A percentile compares a stretch with the other conserved stretches of the same genome.
Evolutionary conservation across 1,140 invertebrate species (phyloP).

Genomic region (Drosophila mojavensis): DNA sequence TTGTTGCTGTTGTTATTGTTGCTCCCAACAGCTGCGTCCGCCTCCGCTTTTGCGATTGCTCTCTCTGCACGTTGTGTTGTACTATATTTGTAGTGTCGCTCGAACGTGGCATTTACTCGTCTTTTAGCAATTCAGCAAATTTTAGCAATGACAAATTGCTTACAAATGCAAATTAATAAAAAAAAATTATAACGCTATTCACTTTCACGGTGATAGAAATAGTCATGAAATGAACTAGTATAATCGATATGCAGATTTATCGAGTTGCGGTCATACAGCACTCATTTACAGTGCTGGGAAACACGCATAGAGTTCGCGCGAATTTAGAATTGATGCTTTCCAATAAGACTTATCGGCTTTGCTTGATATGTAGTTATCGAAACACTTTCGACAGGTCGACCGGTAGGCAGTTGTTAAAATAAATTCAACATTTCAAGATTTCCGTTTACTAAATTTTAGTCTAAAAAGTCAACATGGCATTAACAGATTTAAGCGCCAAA

Average conservation of each 20-base stretch:
- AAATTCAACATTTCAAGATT: background rate
- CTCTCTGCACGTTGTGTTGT: conserved; percentile 4
- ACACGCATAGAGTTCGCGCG: background rate
- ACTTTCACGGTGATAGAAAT: conserved; percentile 38
- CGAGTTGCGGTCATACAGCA: background rate
- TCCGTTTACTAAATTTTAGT: background rate
- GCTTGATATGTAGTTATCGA: background rate
- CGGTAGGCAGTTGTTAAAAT: background rate
- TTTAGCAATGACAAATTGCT: conserved; percentile 6
- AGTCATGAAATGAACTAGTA: conserved; percentile 31
- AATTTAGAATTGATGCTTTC: background rate
- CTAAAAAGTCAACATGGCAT: conserved; percentile 18
- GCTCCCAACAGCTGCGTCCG: conserved; percentile 32
- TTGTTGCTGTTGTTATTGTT: conserved; percentile 38
- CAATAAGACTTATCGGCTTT: background rate
- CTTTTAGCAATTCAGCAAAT: background rate
- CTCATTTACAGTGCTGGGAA: conserved; percentile 9
- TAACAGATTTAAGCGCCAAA: conserved; percentile 59
- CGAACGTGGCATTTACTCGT: background rate
- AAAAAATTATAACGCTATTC: conserved; percentile 46
- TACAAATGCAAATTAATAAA: conserved; percentile 47
- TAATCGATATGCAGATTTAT: conserved; percentile 19
- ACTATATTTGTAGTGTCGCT: background rate
- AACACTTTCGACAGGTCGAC: background rate
- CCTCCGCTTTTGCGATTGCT: conserved; percentile 3